phyloP scores from a whole-genome alignment of 35 echinoderm and acorn worm species.

The Heliocidaris erythrogramma region DNA sequence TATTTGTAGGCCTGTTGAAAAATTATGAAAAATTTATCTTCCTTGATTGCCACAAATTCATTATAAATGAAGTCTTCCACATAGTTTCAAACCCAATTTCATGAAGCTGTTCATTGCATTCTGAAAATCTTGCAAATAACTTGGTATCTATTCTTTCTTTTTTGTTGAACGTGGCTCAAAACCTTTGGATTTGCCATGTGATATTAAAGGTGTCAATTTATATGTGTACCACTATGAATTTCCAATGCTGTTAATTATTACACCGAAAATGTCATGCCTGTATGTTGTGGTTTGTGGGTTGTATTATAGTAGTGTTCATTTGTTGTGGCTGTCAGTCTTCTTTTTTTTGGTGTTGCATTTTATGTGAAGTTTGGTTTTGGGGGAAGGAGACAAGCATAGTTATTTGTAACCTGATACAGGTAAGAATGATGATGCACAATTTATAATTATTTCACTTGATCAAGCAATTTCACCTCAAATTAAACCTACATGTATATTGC shows the following conservation, averaged over 20 bases:
- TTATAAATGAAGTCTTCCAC: too few relatives aligned
- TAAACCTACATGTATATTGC: too few relatives aligned
- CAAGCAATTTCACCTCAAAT: too few relatives aligned
- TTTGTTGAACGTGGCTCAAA: not conserved
- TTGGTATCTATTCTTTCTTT: too few relatives aligned
- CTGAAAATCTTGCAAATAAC: too few relatives aligned
- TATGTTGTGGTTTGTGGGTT: not conserved
- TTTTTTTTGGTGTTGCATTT: not conserved
- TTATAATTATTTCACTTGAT: not conserved
- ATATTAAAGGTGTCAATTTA: too few relatives aligned
- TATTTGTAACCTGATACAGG: not conserved
- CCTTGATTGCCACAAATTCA: too few relatives aligned
- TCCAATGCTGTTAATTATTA: not conserved
- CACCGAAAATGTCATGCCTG: not conserved
- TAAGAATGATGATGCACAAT: not conserved
- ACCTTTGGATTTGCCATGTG: not conserved
- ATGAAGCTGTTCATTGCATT: too few relatives aligned
- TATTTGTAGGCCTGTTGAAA: too few relatives aligned
- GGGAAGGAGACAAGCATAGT: not conserved
- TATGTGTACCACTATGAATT: not conserved
- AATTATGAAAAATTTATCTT: too few relatives aligned
- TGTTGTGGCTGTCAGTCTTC: not conserved
- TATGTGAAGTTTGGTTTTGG: not conserved
- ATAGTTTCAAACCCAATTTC: too few relatives aligned
- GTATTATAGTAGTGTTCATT: not conserved